Evolutionary conservation across 1,140 invertebrate genomes (phyloP), one percentile per base, ranked within the genome.

Genomic region (fruit fly (Drosophila melanogaster)): DNA sequence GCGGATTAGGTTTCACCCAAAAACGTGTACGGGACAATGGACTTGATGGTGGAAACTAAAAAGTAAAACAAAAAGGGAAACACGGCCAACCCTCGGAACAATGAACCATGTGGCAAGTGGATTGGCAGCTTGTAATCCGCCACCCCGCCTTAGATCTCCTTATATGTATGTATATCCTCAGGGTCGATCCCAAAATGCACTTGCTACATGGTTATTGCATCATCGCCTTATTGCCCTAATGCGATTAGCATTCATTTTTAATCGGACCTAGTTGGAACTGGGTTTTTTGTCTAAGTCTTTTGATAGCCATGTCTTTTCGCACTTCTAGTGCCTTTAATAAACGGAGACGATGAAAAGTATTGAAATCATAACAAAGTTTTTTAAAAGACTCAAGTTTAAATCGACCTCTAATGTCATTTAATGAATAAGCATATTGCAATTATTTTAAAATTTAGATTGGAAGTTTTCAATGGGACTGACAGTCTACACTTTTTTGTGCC

Each of bases 81-180:
- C 49, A 17, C 30, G n/a, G 50, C 44, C 41, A 40, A 53, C 58
- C 58, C 49, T 22, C 26, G 35, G 38, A 44, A 55, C 64, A 70
- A 50, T 69, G 43, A 54, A 12, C 30, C 83, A 81, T 83, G 79
- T 83, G 81, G 41, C 83, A 86, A 86, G 83, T 86, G 81, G 78
- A 78, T 79, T 84, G 62, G 35, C 67, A 71, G 78, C 74, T 81
- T 81, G 81, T 86, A 86, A 86, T 87, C 83, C 65, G 51, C 33
- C 58, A 38, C 53, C 56, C 61, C 58, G 41, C 51, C 60, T 50
- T 33, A 46, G 4, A 40, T 12, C 4, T 12, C 0, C 17, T 2
- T 24, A 26, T 17, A 41, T 40, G 15, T n/a, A 33, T 33, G n/a
- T 26, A 43, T 41, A 26, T 15, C 26, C 59, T 14, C 6, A 2